These are phyloP conservation scores for Cosmia trapezina DNA, from an alignment of 2,888 invertebrate genomes.

Conservation along the genomic window DNA sequence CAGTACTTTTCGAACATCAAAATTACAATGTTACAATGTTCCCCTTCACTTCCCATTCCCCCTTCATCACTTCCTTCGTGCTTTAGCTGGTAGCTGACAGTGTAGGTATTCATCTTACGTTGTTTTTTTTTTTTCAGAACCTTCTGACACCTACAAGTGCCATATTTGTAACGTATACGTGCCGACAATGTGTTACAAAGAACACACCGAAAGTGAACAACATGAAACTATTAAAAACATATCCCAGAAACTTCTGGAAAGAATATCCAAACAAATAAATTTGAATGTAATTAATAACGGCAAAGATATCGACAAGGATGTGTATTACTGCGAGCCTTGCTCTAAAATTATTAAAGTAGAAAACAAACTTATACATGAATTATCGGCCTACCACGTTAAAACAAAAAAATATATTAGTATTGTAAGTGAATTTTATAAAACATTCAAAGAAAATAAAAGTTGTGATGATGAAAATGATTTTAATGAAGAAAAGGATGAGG, in stretches of 20 bases:
- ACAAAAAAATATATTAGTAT: conserved; percentile 1
- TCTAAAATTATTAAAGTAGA: conserved; percentile 33
- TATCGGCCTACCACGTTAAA: conserved; percentile 27
- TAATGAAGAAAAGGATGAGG: background rate
- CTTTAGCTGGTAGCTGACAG: background rate
- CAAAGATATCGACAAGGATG: background rate
- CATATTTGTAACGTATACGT: conserved; percentile 72
- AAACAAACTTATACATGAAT: conserved; percentile 38
- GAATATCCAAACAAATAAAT: conserved; percentile 63
- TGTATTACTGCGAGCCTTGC: conserved; percentile 44
- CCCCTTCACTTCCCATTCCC: background rate
- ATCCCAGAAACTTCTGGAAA: conserved; percentile 62
- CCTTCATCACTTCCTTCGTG: background rate
- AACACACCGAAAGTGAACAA: conserved; percentile 67
- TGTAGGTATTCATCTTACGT: background rate
- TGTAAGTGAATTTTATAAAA: conserved; percentile 33
- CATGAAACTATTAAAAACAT: conserved; percentile 67
- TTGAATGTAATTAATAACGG: background rate
- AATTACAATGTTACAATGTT: too few species aligned
- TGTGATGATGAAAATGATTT: background rate
- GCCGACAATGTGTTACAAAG: conserved; percentile 61
- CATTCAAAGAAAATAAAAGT: background rate
- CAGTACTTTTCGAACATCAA: too few species aligned
- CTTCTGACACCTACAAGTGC: conserved; percentile 58
- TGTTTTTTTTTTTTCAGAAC: conserved; percentile 27